Conservation (phyloP, 2,888 invertebrate genomes). For the Dasypogon diadema region DNA sequence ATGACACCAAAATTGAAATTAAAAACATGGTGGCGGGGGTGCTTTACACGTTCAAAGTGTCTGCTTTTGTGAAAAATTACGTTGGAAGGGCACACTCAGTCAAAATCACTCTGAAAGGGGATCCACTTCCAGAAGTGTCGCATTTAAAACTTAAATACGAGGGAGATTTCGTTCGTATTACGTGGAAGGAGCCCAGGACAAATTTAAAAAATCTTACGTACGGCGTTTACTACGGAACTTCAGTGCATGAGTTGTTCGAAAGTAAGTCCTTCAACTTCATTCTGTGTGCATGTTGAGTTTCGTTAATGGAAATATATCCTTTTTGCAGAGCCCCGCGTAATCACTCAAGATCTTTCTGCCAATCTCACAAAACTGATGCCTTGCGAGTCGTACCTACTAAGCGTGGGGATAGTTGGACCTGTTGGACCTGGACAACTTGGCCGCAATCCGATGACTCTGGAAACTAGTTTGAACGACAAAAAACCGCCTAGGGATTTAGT, state of each 20-base stretch:
- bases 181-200: constrained; percentile 75
- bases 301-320: constrained; percentile 6
- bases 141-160: constrained; percentile 68
- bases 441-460: constrained; percentile 69
- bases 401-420: constrained; percentile 76
- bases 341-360: constrained; percentile 71
- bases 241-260: constrained; percentile 72
- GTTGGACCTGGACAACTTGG: constrained; percentile 77
- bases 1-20: constrained; percentile 67
- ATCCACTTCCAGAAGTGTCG: constrained; percentile 61
- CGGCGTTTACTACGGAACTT: constrained; percentile 78
- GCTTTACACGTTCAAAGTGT: constrained; percentile 70
- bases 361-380: constrained; percentile 75
- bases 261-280: constrained; percentile 69
- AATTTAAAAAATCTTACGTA: constrained; percentile 70
- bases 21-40: constrained; percentile 68
- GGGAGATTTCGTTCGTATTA: constrained; percentile 74
- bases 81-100: constrained; percentile 65
- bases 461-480: constrained; percentile 75
- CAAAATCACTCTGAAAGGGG: constrained; percentile 66
- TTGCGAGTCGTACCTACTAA: constrained; percentile 81
- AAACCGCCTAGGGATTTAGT: constrained; percentile 79
- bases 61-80: constrained; percentile 70
- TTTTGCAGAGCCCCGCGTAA: constrained; percentile 68
- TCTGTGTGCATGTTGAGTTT: constrained; percentile 17